phyloP scores from a whole-genome alignment of 2,113 vertebrate genomes.

The Catharus fuscescens region DNA sequence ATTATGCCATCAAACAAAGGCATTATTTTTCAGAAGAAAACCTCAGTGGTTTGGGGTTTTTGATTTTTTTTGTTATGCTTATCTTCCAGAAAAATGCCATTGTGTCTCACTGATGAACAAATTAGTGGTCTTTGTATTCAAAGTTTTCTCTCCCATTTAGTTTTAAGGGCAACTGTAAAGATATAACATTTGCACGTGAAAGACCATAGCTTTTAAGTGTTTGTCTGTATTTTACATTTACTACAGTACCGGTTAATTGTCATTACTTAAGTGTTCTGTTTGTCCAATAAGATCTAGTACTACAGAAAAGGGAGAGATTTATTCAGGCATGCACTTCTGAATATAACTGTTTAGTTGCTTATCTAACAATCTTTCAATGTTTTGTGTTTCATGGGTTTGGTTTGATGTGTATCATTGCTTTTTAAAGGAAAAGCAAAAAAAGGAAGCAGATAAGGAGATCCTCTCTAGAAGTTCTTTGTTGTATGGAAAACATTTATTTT shows the following conservation, averaged over 20 bases:
- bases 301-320: conserved; percentile 34
- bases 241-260: not conserved
- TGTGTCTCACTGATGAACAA: not conserved
- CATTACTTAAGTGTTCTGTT: not conserved
- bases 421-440: not conserved
- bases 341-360: not conserved
- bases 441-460: not conserved
- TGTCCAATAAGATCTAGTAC: not conserved
- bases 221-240: not conserved
- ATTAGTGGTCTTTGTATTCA: not conserved
- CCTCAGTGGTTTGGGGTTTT: not conserved
- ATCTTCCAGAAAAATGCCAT: not conserved
- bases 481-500: not conserved
- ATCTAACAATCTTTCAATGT: not conserved
- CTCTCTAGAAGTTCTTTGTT: not conserved
- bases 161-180: not conserved
- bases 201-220: not conserved
- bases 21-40: not conserved
- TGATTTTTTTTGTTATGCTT: not conserved
- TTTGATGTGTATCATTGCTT: not conserved
- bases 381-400: not conserved
- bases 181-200: not conserved
- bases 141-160: not conserved
- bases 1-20: not conserved
- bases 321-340: not conserved